A percentile compares a stretch with the other conserved stretches of the same genome.
These are phyloP conservation scores for Baronia brevicornis DNA, from an alignment of 2,888 invertebrate species.

Conservation along the genomic window DNA sequence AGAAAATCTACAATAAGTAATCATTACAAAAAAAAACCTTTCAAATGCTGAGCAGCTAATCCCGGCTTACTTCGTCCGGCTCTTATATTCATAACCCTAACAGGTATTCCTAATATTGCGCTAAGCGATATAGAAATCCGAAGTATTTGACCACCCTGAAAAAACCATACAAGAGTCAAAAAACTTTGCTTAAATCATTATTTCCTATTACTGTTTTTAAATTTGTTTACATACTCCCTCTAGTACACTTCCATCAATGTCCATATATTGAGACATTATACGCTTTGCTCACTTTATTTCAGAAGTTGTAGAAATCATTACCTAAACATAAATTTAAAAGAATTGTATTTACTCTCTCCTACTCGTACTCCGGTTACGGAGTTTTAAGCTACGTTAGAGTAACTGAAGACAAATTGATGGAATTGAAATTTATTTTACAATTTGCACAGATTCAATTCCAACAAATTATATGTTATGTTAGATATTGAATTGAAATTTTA, in stretches of 20 bases:
- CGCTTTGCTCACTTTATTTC: conserved; percentile 4
- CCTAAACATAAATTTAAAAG: conserved; percentile 7
- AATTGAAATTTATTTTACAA: too few species aligned
- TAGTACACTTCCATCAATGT: conserved; percentile 86
- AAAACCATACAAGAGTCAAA: conserved; percentile 12
- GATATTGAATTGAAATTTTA: too few species aligned
- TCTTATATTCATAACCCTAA: conserved; percentile 86
- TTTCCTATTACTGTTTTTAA: neutral
- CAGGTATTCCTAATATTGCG: conserved; percentile 81
- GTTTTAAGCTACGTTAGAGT: too few species aligned
- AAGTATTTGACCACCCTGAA: conserved; percentile 93
- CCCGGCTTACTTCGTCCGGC: conserved; percentile 89
- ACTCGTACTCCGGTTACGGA: too few species aligned
- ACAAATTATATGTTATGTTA: too few species aligned
- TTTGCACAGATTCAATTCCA: too few species aligned
- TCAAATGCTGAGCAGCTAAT: conserved; percentile 86
- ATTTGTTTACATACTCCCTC: conserved; percentile 82
- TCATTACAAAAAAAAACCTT: conserved; percentile 69
- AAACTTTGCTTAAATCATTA: neutral
- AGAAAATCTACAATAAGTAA: conserved; percentile 1
- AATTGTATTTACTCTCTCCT: too few species aligned
- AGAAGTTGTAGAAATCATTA: conserved; percentile 13
- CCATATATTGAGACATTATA: conserved; percentile 49
- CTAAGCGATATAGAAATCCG: conserved; percentile 87
- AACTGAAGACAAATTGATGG: too few species aligned